Evolutionary conservation across 1,140 invertebrate species (phyloP).

Genomic region (Wiebesia pumilae): DNA sequence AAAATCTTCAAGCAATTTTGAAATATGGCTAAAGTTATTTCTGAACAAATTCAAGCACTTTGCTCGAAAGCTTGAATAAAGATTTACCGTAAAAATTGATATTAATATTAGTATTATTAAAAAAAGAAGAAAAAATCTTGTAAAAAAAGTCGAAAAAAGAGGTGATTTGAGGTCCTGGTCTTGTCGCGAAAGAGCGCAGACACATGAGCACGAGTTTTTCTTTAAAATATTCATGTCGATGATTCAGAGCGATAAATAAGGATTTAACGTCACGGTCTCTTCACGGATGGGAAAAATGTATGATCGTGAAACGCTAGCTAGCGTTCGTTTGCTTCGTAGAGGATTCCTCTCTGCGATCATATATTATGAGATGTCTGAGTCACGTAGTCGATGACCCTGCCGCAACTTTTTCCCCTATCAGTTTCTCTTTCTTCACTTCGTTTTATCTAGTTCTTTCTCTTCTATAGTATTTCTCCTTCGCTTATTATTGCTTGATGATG

Average conservation of each 20-base stretch:
- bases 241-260: slow-evolving; percentile 62
- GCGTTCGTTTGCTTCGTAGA: slow-evolving; percentile 49
- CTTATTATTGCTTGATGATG: slow-evolving; percentile 4
- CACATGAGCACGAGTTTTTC: slow-evolving; percentile 18
- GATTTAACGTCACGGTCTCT: slow-evolving; percentile 48
- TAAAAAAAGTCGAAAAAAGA: not conserved
- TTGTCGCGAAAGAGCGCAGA: not conserved
- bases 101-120: not conserved
- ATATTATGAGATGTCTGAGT: slow-evolving; percentile 51
- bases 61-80: not conserved
- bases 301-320: slow-evolving; percentile 38
- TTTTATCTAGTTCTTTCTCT: not conserved
- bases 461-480: not conserved
- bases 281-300: slow-evolving; percentile 54
- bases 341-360: slow-evolving; percentile 47
- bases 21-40: not conserved
- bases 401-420: not conserved
- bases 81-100: not conserved
- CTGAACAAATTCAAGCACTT: not conserved
- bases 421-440: not conserved
- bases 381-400: slow-evolving; percentile 59
- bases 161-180: not conserved
- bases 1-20: not conserved
- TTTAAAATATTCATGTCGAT: slow-evolving; percentile 60
- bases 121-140: not conserved